A percentile compares a stretch with the other conserved stretches of the same genome.
Conservation (phyloP, 2,888 invertebrate genomes). For the Serripes groenlandicus region DNA sequence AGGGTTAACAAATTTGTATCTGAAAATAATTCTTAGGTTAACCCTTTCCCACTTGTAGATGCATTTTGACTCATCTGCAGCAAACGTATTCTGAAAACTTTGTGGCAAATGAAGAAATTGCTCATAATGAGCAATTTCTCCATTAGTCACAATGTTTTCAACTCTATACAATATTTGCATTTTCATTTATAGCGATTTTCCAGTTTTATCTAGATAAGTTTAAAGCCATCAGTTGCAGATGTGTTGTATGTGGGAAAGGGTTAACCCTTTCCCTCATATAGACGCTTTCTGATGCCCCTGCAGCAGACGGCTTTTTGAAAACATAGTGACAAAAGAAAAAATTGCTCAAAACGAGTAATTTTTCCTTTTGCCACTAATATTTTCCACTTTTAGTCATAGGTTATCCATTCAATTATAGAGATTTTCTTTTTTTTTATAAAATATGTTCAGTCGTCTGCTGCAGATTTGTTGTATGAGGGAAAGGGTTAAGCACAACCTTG, state of each 20-base stretch:
- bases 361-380: neutral
- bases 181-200: too few species aligned
- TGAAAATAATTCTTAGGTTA: neutral
- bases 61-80: neutral
- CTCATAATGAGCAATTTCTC: neutral
- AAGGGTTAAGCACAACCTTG: constrained; percentile 23
- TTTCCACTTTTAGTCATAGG: too few species aligned
- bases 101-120: neutral
- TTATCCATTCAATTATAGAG: neutral
- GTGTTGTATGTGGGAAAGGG: too few species aligned
- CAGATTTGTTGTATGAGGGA: too few species aligned
- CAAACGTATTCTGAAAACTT: neutral
- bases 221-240: neutral
- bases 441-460: neutral
- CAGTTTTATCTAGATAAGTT: too few species aligned
- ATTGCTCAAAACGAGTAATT: neutral
- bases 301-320: neutral
- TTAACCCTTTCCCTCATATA: neutral
- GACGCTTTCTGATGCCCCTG: neutral
- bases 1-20: neutral
- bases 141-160: neutral
- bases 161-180: neutral
- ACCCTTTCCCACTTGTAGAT: neutral
- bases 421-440: neutral
- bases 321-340: neutral